Evolutionary conservation across 92 coral and sea anemone genomes (phyloP).

Genomic region (Blastomussa wellsi): DNA sequence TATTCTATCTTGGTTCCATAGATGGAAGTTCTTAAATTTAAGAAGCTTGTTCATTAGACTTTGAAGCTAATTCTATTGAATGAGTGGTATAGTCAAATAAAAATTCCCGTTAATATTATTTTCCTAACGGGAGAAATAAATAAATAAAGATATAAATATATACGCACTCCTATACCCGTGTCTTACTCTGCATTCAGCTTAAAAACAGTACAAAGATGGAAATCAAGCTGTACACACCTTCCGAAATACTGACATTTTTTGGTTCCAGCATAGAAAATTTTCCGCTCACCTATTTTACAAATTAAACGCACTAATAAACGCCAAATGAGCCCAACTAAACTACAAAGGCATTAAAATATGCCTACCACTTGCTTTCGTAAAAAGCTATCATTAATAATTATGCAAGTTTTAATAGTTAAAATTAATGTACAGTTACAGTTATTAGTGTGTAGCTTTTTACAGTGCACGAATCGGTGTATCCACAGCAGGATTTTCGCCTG

Average conservation of each 20-base stretch:
- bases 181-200: background rate
- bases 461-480: background rate
- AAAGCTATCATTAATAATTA: conserved; percentile 12
- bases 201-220: background rate
- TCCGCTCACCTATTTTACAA: background rate
- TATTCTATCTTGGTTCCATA: background rate
- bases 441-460: background rate
- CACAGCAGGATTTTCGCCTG: background rate
- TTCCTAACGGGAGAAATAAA: conserved; percentile 20
- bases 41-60: background rate
- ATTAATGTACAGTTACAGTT: background rate
- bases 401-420: background rate
- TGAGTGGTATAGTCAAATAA: conserved; percentile 13
- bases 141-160: conserved; percentile 30
- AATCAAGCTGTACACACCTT: background rate
- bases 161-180: background rate
- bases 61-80: background rate
- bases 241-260: background rate
- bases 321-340: background rate
- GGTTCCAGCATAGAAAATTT: background rate
- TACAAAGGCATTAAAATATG: conserved; percentile 31
- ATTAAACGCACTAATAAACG: background rate
- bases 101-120: background rate
- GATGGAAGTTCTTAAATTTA: background rate
- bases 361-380: conserved; percentile 39